Evolutionary conservation across 35 echinoderm and acorn worm species (phyloP), one percentile per base, ranked within the genome.

Genomic region (Ptychodera flava): DNA sequence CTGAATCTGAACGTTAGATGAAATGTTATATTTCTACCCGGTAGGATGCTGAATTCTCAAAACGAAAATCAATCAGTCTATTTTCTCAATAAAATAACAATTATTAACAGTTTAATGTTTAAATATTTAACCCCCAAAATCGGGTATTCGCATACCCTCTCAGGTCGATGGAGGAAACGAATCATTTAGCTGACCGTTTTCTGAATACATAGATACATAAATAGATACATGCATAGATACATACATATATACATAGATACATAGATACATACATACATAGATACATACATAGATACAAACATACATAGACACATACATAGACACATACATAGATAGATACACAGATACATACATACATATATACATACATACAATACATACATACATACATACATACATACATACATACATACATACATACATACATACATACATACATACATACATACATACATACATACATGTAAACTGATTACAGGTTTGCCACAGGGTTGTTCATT

Each of bases 401-500:
- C 45, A 64, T 64, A 64, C 45, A 64, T 64, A 64, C 45, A 64
- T 64, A 64, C 45, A 64, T 64, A 64, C 45, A 64, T 64, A 64
- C 45, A 64, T 64, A 64, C 45, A 64, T 64, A 64, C 45, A 64
- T 64, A 64, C 45, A 64, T 64, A 64, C 45, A 64, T 64, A 64
- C 45, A 64, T 64, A 64, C 45, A 64, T 64, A 64, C 45, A 64
- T 64, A 64, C 45, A 64, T 64, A 64, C 45, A 64, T 64, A 64
- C 45, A 64, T 64, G 22, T 22, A 64, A 64, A 64, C 45, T n/a
- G n/a, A n/a, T n/a, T n/a, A n/a, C n/a, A n/a, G n/a, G n/a, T n/a
- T n/a, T n/a, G n/a, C n/a, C n/a, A n/a, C n/a, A n/a, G n/a, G n/a
- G n/a, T n/a, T n/a, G n/a, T n/a, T n/a, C n/a, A n/a, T n/a, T n/a